These are phyloP conservation scores for Argyrosomus japonicus DNA, from an alignment of 2,113 vertebrate genomes.

Conservation along the genomic window DNA sequence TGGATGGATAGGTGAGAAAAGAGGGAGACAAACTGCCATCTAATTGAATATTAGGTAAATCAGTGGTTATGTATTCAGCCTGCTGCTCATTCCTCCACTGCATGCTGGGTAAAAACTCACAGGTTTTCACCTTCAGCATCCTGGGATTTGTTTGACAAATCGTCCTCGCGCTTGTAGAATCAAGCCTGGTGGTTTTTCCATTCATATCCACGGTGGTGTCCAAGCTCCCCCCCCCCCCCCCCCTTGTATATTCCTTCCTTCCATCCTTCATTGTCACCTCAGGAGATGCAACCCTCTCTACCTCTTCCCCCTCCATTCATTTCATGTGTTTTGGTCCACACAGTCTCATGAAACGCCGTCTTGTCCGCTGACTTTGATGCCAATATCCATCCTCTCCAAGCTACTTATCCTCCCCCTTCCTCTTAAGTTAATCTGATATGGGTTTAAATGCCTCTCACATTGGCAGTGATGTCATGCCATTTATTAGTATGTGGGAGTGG, in stretches of 20 bases:
- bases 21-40: conserved; percentile 20
- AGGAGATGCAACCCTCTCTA: not conserved
- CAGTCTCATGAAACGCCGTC: conserved; percentile 15
- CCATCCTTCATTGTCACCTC: not conserved
- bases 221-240: not conserved
- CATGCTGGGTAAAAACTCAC: not conserved
- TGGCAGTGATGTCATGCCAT: conserved; percentile 69
- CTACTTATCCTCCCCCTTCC: conserved; percentile 63
- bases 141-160: conserved; percentile 1
- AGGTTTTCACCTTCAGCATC: not conserved
- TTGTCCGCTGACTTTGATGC: conserved; percentile 36
- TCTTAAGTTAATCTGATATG: conserved; percentile 77
- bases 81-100: not conserved
- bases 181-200: not conserved
- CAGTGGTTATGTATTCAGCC: conserved; percentile 11
- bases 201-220: not conserved
- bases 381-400: conserved; percentile 63
- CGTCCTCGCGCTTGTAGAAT: not conserved
- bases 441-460: conserved; percentile 72
- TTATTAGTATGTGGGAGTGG: conserved; percentile 37
- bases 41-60: conserved; percentile 41
- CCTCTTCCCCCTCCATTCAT: not conserved
- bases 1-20: conserved; percentile 14
- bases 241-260: not conserved
- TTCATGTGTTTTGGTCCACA: conserved; percentile 33